These are phyloP conservation scores for Euwallacea similis DNA, from an alignment of 1,140 invertebrate genomes.

Conservation along the genomic window DNA sequence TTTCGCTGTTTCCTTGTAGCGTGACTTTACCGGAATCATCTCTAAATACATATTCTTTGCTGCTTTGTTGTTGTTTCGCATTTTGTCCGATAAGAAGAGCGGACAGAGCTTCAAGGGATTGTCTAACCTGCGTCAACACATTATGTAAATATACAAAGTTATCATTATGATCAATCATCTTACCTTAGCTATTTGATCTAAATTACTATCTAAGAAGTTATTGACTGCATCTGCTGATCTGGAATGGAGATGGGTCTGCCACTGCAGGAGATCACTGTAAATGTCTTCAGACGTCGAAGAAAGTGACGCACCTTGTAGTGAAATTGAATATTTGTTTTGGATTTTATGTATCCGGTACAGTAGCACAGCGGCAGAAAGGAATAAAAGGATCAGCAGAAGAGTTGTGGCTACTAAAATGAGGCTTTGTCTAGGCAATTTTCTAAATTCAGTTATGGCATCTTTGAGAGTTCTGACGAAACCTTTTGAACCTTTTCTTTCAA, in stretches of 20 bases:
- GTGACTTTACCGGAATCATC: not conserved
- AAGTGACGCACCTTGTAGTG: slow-evolving; percentile 42
- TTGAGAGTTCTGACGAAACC: slow-evolving; percentile 39
- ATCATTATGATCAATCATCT: slow-evolving; percentile 42
- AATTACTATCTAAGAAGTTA: slow-evolving; percentile 63
- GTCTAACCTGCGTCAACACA: slow-evolving; percentile 57
- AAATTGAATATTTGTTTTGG: slow-evolving; percentile 50
- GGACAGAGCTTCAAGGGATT: slow-evolving; percentile 64
- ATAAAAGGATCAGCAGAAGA: slow-evolving; percentile 54
- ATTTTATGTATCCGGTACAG: slow-evolving; percentile 56
- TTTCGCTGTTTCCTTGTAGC: not conserved
- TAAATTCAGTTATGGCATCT: slow-evolving; percentile 41
- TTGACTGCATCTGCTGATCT: slow-evolving; percentile 63
- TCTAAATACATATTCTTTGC: not conserved
- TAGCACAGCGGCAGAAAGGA: slow-evolving; percentile 55
- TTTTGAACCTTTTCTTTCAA: slow-evolving; percentile 38
- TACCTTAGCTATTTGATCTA: slow-evolving; percentile 65
- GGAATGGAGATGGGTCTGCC: slow-evolving; percentile 63
- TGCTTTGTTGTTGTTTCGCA: not conserved
- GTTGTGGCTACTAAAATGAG: slow-evolving; percentile 55
- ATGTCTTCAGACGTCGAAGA: slow-evolving; percentile 57
- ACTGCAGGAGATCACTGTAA: slow-evolving; percentile 62
- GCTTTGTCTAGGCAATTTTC: slow-evolving; percentile 47
- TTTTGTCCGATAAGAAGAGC: slow-evolving; percentile 55
- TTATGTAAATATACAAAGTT: not conserved